Percentiles rank a stretch among this genome's conserved stretches.
phyloP scores from a whole-genome alignment of 2,113 vertebrate species.

The Lepus americanus region DNA sequence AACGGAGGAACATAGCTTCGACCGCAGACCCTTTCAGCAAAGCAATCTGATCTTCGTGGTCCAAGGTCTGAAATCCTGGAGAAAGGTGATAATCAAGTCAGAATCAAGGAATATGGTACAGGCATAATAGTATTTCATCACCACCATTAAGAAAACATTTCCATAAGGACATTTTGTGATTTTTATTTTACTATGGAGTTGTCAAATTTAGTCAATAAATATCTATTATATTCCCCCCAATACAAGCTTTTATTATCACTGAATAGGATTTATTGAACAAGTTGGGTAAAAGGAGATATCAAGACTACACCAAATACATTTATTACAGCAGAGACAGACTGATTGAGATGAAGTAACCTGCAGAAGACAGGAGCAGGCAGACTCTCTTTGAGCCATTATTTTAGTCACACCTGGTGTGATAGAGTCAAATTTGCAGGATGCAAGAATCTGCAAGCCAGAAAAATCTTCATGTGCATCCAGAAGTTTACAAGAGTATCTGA shows the following conservation, averaged over 20 bases:
- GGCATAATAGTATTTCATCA: neutral
- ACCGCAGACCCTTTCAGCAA: conserved; percentile 98
- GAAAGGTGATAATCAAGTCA: neutral
- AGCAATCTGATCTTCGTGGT: conserved; percentile 99
- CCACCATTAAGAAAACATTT: neutral
- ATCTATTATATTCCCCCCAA: neutral
- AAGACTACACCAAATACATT: neutral
- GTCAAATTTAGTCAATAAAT: neutral
- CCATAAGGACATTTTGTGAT: neutral
- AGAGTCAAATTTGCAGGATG: conserved; percentile 34
- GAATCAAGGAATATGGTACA: neutral
- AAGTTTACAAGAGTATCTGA: neutral
- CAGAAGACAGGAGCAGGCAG: neutral
- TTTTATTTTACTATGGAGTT: neutral
- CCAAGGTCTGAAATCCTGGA: conserved; percentile 95
- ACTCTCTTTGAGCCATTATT: neutral
- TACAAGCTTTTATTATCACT: conserved; percentile 1
- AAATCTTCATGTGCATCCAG: neutral
- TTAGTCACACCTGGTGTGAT: neutral
- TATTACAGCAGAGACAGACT: neutral
- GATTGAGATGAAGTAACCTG: neutral
- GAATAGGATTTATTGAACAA: conserved; percentile 9
- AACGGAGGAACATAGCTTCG: conserved; percentile 98
- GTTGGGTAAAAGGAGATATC: neutral
- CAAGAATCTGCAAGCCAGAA: conserved; percentile 2